Evolutionary conservation across 2,888 invertebrate genomes (phyloP).

Genomic region (Hydroisotoma schaefferi): DNA sequence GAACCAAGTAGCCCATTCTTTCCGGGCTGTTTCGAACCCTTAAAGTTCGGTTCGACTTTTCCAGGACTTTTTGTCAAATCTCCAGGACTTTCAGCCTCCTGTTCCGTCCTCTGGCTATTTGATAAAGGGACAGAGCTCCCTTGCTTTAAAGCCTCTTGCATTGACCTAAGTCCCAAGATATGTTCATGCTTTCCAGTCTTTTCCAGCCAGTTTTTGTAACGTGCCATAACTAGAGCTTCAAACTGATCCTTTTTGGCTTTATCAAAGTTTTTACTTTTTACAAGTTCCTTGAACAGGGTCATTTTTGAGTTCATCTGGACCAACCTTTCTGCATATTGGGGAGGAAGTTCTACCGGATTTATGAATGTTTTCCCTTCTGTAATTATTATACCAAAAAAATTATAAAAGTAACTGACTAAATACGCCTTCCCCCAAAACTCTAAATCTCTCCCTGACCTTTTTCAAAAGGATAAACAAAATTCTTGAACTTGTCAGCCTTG

Average conservation of each 20-base stretch:
- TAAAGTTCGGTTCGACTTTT: too few relatives aligned
- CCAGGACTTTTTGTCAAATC: too few relatives aligned
- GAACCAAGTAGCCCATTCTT: too few relatives aligned
- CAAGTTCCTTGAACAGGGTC: neutral
- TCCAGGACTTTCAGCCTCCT: too few relatives aligned
- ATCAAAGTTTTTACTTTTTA: neutral
- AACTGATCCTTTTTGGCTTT: neutral
- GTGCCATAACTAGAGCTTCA: neutral
- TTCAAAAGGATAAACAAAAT: constrained; percentile 17
- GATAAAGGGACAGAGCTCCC: neutral
- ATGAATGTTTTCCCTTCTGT: neutral
- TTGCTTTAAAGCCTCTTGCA: constrained; percentile 2
- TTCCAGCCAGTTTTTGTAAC: constrained; percentile 21
- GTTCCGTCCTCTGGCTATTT: too few relatives aligned
- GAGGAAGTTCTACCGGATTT: constrained; percentile 18
- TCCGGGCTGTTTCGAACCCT: too few relatives aligned
- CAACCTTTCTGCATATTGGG: constrained; percentile 3
- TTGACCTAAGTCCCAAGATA: constrained; percentile 23
- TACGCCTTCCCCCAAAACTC: too few relatives aligned
- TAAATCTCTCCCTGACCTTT: constrained; percentile 1
- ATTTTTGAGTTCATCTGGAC: neutral
- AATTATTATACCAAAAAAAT: too few relatives aligned
- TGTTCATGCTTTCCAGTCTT: constrained; percentile 17
- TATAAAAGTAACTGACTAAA: too few relatives aligned
- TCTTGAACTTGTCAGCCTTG: constrained; percentile 5